These are phyloP conservation scores for Bradypus variegatus DNA, from an alignment of 2,797 vertebrate species.

Conservation along the genomic window DNA sequence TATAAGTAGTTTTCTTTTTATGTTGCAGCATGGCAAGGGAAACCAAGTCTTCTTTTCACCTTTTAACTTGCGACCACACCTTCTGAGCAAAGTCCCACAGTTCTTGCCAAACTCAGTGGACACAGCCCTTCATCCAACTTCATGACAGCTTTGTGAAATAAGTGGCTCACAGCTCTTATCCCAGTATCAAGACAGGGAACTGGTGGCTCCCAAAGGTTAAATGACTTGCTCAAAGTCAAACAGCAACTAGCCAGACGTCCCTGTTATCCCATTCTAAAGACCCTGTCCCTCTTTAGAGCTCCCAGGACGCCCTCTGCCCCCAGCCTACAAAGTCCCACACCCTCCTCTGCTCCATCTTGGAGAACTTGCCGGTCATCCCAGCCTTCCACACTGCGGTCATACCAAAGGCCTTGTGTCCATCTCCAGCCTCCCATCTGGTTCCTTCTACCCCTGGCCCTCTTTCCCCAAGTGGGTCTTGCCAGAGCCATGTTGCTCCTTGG, in stretches of 20 bases:
- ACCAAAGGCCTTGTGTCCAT: not conserved
- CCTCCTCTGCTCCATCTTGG: not conserved
- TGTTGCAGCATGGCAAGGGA: not conserved
- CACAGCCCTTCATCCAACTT: rapidly evolving
- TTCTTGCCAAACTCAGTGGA: not conserved
- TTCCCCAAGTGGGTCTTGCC: not conserved
- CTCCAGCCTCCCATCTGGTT: too few species aligned
- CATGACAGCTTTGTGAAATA: not conserved
- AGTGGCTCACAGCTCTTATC: rapidly evolving
- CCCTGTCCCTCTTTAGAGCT: not conserved
- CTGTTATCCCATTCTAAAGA: not conserved
- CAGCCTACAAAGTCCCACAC: not conserved
- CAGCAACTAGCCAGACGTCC: not conserved
- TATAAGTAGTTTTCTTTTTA: not conserved
- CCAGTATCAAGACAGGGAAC: not conserved
- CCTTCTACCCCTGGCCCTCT: not conserved
- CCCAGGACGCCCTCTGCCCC: not conserved
- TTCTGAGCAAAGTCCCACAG: not conserved
- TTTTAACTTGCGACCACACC: not conserved
- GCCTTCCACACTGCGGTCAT: rapidly evolving
- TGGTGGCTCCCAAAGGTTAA: not conserved
- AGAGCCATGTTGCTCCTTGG: not conserved
- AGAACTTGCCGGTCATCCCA: not conserved
- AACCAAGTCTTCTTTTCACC: not conserved
- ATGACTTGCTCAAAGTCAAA: not conserved